Conservation (phyloP, 2,888 invertebrate genomes). For the Dermolepida albohirtum region DNA sequence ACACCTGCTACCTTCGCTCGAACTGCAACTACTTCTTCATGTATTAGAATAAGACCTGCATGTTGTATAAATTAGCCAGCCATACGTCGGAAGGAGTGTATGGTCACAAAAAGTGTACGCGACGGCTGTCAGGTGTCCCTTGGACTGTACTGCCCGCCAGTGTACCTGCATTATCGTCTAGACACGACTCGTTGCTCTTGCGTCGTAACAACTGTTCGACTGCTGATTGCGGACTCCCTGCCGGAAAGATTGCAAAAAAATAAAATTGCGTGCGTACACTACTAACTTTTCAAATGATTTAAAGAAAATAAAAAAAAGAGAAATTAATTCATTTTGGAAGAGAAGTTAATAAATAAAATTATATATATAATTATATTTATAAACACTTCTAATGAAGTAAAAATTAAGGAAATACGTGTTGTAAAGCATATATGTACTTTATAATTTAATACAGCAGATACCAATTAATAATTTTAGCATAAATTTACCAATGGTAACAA, state of each 20-base stretch:
- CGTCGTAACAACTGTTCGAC: slow-evolving; percentile 14
- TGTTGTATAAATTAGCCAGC: slow-evolving; percentile 16
- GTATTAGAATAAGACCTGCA: slow-evolving; percentile 21
- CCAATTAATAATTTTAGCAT: too few relatives aligned
- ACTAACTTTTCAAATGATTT: not conserved
- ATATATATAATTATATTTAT: too few relatives aligned
- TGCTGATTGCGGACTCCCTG: slow-evolving; percentile 14
- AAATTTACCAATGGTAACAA: too few relatives aligned
- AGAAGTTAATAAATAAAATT: too few relatives aligned
- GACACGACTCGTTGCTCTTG: slow-evolving; percentile 17
- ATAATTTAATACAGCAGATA: too few relatives aligned
- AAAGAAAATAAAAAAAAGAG: not conserved
- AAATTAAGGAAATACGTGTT: too few relatives aligned
- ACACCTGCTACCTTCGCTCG: slow-evolving; percentile 20
- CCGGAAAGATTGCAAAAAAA: not conserved
- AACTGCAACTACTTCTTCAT: slow-evolving; percentile 2
- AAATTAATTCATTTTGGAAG: too few relatives aligned
- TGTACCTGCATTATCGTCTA: slow-evolving; percentile 36
- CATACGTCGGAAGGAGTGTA: slow-evolving; percentile 10
- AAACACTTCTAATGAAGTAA: too few relatives aligned
- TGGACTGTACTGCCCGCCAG: slow-evolving; percentile 24
- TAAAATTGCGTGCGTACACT: slow-evolving; percentile 10
- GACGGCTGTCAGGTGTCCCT: slow-evolving; percentile 30
- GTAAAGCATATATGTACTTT: too few relatives aligned
- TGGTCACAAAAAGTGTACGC: slow-evolving; percentile 29